Conservation (phyloP, 2,888 invertebrate species). For the Epiperipatus broadwayi region DNA sequence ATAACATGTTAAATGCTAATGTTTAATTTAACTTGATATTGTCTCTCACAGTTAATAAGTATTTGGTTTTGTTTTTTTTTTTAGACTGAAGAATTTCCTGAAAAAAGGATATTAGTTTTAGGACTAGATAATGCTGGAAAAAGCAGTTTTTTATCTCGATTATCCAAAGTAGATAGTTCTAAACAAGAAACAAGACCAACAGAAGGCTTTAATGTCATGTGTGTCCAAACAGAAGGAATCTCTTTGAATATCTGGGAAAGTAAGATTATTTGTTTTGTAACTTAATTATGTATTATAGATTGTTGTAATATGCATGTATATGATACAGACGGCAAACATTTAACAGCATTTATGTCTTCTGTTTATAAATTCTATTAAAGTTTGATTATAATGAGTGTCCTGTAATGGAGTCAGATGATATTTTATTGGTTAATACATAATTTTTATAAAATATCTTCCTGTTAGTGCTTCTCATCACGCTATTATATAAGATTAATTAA, state of each 20-base stretch:
- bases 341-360: too few species aligned
- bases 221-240: slow-evolving; percentile 17
- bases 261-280: slow-evolving; percentile 18
- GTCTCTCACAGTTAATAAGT: neutral
- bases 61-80: neutral
- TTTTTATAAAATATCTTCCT: too few species aligned
- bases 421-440: too few species aligned
- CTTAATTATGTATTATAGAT: too few species aligned
- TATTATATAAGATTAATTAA: too few species aligned
- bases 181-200: slow-evolving; percentile 16
- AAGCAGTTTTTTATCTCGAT: slow-evolving; percentile 18
- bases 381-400: too few species aligned
- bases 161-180: slow-evolving; percentile 16
- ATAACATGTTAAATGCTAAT: neutral
- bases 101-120: slow-evolving; percentile 19
- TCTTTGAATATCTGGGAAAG: slow-evolving; percentile 20
- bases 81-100: slow-evolving; percentile 8
- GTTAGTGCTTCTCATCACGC: too few species aligned
- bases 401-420: too few species aligned
- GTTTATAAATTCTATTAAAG: too few species aligned
- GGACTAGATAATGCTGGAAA: slow-evolving; percentile 20
- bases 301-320: too few species aligned
- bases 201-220: slow-evolving; percentile 19
- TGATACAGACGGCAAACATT: too few species aligned
- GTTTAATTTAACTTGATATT: neutral